Percentiles rank a stretch among this genome's conserved stretches.
Conservation (phyloP, 2,888 invertebrate species). For the Oeneis ivallda region DNA sequence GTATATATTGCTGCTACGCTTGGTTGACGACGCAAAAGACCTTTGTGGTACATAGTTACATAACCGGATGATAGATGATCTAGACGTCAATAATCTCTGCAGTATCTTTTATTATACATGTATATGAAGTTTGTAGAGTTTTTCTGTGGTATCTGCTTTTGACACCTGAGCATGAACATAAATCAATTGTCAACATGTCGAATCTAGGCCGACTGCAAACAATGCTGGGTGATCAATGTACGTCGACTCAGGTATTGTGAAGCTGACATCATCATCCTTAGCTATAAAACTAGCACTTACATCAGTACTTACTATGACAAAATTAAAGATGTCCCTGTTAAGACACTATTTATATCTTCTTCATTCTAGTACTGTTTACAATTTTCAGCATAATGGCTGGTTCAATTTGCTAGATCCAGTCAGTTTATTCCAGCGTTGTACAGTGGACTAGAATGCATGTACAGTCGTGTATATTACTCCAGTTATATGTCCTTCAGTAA, state of each 20-base stretch:
- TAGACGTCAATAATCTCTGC: slow-evolving; percentile 60
- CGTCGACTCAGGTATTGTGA: slow-evolving; percentile 52
- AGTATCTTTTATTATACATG: slow-evolving; percentile 47
- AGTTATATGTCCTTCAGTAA: not conserved
- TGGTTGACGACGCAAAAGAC: slow-evolving; percentile 56
- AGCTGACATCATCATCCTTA: slow-evolving; percentile 64
- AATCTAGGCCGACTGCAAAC: slow-evolving; percentile 63
- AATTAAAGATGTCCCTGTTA: slow-evolving; percentile 52
- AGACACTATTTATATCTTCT: slow-evolving; percentile 39
- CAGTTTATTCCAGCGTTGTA: not conserved
- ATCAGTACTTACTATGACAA: slow-evolving; percentile 57
- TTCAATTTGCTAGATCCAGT: not conserved
- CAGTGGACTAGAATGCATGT: not conserved
- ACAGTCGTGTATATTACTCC: not conserved
- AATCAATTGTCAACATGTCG: slow-evolving; percentile 75
- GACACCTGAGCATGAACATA: slow-evolving; percentile 72
- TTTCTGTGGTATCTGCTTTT: slow-evolving; percentile 59
- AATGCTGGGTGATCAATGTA: slow-evolving; percentile 66
- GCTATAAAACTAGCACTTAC: slow-evolving; percentile 39
- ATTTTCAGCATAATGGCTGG: not conserved
- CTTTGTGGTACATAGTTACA: slow-evolving; percentile 58
- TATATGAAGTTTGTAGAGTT: slow-evolving; percentile 65
- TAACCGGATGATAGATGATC: slow-evolving; percentile 66
- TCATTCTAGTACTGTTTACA: not conserved
- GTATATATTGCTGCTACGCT: slow-evolving; percentile 27